Evolutionary conservation across 2,888 invertebrate species (phyloP).

Genomic region (Chrysomela aeneicollis): DNA sequence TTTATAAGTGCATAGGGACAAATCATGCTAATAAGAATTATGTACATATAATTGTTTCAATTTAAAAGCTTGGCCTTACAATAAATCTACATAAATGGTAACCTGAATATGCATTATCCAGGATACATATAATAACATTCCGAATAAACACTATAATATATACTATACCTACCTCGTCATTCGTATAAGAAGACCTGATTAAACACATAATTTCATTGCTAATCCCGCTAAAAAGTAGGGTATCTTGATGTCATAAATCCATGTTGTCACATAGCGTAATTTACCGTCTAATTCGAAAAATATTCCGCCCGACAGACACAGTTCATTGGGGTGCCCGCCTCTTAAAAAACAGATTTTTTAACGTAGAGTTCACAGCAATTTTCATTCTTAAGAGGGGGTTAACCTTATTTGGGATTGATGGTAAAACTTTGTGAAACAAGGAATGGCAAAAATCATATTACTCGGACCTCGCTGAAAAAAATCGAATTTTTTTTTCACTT

Average conservation of each 20-base stretch:
- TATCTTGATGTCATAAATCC: slow-evolving; percentile 38
- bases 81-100: no score
- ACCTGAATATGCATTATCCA: no score
- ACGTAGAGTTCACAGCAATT: slow-evolving; percentile 42
- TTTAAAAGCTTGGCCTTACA: no score
- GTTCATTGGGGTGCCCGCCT: slow-evolving; percentile 40
- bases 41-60: neutral
- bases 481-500: no score
- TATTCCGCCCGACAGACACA: slow-evolving; percentile 41
- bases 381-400: no score
- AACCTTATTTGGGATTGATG: no score
- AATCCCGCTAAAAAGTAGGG: slow-evolving; percentile 23
- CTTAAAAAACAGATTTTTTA: slow-evolving; percentile 33
- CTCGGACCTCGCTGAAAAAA: no score
- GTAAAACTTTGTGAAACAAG: no score
- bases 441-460: no score
- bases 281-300: slow-evolving; percentile 45
- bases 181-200: slow-evolving; percentile 4
- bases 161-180: neutral
- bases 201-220: slow-evolving; percentile 19
- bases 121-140: neutral
- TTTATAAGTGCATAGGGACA: no score
- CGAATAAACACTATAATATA: neutral
- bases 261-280: slow-evolving; percentile 31
- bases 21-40: no score